phyloP scores from a whole-genome alignment of 2,888 invertebrate species.

The Orthonychiurus folsomi region DNA sequence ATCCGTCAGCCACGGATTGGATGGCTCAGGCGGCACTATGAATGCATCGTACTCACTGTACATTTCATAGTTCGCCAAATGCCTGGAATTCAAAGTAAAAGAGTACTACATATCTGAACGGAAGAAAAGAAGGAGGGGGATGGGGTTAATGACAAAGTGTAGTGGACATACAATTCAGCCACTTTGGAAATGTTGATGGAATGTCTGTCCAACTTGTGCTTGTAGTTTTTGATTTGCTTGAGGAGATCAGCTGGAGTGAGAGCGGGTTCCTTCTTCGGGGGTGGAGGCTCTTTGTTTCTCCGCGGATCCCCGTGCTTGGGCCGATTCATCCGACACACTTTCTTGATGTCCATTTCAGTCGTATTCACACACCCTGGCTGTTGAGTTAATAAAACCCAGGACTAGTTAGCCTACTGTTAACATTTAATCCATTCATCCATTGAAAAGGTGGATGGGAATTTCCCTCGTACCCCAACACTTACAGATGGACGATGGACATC shows the following conservation, averaged over 20 bases:
- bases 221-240: slow-evolving; percentile 50
- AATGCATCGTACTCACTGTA: slow-evolving; percentile 94
- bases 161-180: slow-evolving; percentile 70
- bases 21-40: slow-evolving; percentile 81
- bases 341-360: slow-evolving; percentile 95
- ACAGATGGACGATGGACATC: slow-evolving; percentile 98
- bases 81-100: slow-evolving; percentile 53
- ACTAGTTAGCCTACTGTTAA: too few relatives aligned
- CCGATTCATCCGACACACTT: slow-evolving; percentile 60
- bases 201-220: slow-evolving; percentile 60
- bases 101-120: too few relatives aligned
- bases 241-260: slow-evolving; percentile 48
- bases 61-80: slow-evolving; percentile 86
- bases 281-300: slow-evolving; percentile 14
- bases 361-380: slow-evolving; percentile 98
- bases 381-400: slow-evolving; percentile 38
- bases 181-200: slow-evolving; percentile 89
- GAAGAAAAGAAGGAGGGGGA: too few relatives aligned
- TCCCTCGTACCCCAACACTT: too few relatives aligned
- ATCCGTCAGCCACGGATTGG: slow-evolving; percentile 96
- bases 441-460: too few relatives aligned
- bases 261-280: slow-evolving; percentile 41
- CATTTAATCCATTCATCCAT: too few relatives aligned
- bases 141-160: too few relatives aligned
- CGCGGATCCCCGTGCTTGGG: slow-evolving; percentile 37